phyloP scores from a whole-genome alignment of 2,113 vertebrate species.

The Pelvicachromis taeniatus region DNA sequence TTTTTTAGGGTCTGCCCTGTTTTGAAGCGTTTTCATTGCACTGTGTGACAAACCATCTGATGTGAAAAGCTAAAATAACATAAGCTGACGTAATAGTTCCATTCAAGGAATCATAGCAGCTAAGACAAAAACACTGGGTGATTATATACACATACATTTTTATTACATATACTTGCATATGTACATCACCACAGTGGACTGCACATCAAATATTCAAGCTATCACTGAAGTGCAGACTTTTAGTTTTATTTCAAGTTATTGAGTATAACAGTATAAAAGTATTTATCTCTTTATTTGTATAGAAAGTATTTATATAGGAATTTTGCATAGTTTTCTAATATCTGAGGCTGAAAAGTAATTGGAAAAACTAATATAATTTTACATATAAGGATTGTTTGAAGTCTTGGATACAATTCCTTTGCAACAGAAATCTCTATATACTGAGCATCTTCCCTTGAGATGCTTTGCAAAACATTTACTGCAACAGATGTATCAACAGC shows the following conservation, averaged over 20 bases:
- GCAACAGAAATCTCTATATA: background rate
- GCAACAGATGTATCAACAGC: background rate
- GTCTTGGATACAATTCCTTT: background rate
- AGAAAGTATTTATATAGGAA: background rate
- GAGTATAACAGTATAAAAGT: too few relatives aligned
- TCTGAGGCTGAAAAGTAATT: background rate
- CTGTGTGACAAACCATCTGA: background rate
- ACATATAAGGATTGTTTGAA: background rate
- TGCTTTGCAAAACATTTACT: background rate
- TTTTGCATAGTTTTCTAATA: too few relatives aligned
- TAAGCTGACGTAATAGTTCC: background rate
- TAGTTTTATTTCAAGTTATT: too few relatives aligned
- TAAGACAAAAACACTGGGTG: background rate
- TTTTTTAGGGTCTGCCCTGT: background rate
- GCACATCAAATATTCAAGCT: background rate
- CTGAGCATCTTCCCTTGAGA: background rate
- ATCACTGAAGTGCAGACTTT: background rate
- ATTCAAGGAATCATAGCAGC: background rate
- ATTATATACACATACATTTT: background rate
- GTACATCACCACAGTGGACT: background rate
- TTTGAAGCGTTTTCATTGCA: background rate
- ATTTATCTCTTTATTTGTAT: background rate
- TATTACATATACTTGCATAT: background rate
- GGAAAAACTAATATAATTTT: background rate
- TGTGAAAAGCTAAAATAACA: background rate